Evolutionary conservation across 2,888 invertebrate species (phyloP), one percentile per base, ranked within the genome.

Genomic region (Fragum whitleyi): DNA sequence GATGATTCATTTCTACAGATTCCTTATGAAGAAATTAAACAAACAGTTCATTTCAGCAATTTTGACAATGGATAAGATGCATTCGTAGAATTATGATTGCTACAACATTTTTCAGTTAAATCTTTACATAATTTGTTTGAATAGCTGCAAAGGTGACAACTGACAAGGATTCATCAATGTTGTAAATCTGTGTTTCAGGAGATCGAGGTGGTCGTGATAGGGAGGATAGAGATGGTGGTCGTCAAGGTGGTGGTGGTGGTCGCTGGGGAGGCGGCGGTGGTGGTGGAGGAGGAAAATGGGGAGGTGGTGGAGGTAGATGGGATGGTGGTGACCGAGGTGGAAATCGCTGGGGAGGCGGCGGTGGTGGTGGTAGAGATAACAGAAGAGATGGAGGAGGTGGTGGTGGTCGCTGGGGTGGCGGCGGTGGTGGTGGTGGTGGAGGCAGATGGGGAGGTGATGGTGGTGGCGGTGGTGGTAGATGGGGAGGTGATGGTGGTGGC

Each of bases 401-500:
- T 70, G 70, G 70, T 21, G 55, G 70, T 21, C 14, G 65, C 1
- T 14, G 42, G 11, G n/a, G 42, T 9, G 65, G 23, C 23, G 65
- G 65, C 42, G 65, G 65, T 21, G 42, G 42, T 16, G 11, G 42
- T 14, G 14, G 65, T 2, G 1, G 65, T 2, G 39, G 42, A 9
- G 42, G 42, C 0, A 42, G 26, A 1, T n/a, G 65, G 6, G 39
- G 42, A 23, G 68, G 77, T 28, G 42, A 77, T 7, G 42, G 69
- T 14, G 42, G 69, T 23, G 74, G 80, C n/a, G 80, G 85, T 42
- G 77, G 87, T 14, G 65, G 79, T 62, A 57, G 65, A 51, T 32
- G 72, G 0, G 28, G 77, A 23, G 29, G 68, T 3, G 28, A 59
- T 42, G 72, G 72, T 47, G 72, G 75, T 65, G 55, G 57, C 14